A percentile compares a stretch with the other conserved stretches of the same genome.
These are phyloP conservation scores for Vidua chalybeata DNA, from an alignment of 2,113 vertebrate genomes.

Conservation along the genomic window DNA sequence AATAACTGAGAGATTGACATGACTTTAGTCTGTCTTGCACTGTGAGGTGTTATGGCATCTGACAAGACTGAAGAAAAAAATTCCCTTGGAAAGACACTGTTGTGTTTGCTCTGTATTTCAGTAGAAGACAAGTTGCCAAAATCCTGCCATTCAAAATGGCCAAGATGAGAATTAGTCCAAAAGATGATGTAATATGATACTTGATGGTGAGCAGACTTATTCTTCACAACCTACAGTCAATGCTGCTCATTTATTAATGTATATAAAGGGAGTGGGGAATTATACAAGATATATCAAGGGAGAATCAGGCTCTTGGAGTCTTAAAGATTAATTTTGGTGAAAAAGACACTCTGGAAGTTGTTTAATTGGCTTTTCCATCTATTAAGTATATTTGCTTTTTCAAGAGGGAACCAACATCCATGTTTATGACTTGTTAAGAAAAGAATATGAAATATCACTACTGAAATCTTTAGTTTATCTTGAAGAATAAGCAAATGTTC, in stretches of 20 bases:
- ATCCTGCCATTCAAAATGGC: neutral
- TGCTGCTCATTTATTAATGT: neutral
- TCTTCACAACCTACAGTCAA: neutral
- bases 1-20: neutral
- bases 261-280: neutral
- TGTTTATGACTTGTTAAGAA: neutral
- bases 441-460: neutral
- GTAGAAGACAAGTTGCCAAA: neutral
- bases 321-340: neutral
- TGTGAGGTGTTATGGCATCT: neutral
- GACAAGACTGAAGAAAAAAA: neutral
- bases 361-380: neutral
- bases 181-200: neutral
- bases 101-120: neutral
- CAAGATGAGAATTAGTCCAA: neutral
- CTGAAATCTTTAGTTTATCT: conserved; percentile 3
- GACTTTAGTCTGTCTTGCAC: neutral
- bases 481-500: neutral
- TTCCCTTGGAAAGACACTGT: neutral
- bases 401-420: neutral
- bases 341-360: neutral
- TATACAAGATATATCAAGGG: neutral
- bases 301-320: neutral
- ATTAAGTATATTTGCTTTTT: neutral
- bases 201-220: neutral